phyloP scores from a whole-genome alignment of 2,113 vertebrate genomes.

The Pogona vitticeps region DNA sequence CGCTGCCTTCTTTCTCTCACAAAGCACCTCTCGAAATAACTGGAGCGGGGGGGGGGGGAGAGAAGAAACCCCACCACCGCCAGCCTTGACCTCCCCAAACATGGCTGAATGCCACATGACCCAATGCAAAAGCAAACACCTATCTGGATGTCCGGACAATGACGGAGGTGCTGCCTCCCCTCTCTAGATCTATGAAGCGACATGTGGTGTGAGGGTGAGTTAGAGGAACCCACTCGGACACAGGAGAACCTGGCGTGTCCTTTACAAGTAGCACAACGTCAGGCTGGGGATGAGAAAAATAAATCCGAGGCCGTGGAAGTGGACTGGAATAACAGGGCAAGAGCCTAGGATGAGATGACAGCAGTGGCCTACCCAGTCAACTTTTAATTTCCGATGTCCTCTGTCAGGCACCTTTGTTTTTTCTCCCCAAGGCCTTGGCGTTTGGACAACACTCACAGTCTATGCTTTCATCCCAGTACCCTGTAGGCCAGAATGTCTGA shows the following conservation, averaged over 20 bases:
- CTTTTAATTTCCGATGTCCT: constrained; percentile 58
- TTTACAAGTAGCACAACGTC: constrained; percentile 32
- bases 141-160: constrained; percentile 39
- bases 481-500: no score
- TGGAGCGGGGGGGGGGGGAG: constrained; percentile 37
- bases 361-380: constrained; percentile 58
- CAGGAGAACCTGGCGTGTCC: neutral
- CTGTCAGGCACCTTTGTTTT: constrained; percentile 54
- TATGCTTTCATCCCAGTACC: no score
- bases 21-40: constrained; percentile 33
- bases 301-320: constrained; percentile 35
- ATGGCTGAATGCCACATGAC: constrained; percentile 46
- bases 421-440: constrained; percentile 34
- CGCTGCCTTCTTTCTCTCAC: constrained; percentile 9
- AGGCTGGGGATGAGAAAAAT: constrained; percentile 38
- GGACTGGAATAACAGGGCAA: constrained; percentile 60
- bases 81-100: neutral
- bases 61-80: constrained; percentile 20
- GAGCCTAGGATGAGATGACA: constrained; percentile 54
- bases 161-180: constrained; percentile 51
- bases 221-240: constrained; percentile 59
- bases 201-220: constrained; percentile 43
- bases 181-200: constrained; percentile 31
- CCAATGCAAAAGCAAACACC: constrained; percentile 51
- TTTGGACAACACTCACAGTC: no score